These are phyloP conservation scores for Ariopsis seemanni DNA, from an alignment of 2,113 vertebrate genomes.

Conservation along the genomic window DNA sequence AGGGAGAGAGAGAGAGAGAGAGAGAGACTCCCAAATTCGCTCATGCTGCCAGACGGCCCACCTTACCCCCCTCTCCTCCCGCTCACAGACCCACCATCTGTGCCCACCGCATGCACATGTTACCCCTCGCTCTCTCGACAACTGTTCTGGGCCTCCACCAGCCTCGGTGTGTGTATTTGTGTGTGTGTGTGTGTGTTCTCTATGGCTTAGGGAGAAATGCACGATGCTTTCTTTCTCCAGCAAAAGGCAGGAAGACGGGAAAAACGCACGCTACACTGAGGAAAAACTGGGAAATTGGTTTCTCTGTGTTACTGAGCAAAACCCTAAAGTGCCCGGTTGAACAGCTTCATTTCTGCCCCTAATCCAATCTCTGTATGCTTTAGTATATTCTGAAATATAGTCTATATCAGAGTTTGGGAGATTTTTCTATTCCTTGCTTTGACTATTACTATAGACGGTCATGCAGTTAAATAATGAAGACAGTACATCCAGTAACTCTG, in stretches of 20 bases:
- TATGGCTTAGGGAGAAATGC: slow-evolving; percentile 65
- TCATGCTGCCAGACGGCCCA: slow-evolving; percentile 89
- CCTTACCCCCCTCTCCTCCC: slow-evolving; percentile 79
- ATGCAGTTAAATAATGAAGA: neutral
- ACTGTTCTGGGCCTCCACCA: slow-evolving; percentile 83
- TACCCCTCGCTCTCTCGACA: slow-evolving; percentile 80
- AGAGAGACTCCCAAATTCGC: slow-evolving; percentile 80
- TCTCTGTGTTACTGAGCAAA: slow-evolving; percentile 31
- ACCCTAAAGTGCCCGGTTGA: slow-evolving; percentile 51
- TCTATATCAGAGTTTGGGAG: too few relatives aligned
- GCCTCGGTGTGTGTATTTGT: slow-evolving; percentile 43
- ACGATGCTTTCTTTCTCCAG: slow-evolving; percentile 67
- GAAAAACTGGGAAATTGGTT: slow-evolving; percentile 27
- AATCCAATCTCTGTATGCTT: neutral
- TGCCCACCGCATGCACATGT: slow-evolving; percentile 88
- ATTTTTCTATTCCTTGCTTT: neutral
- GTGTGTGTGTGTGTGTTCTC: slow-evolving; percentile 41
- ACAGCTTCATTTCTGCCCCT: neutral
- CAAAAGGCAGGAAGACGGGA: slow-evolving; percentile 62
- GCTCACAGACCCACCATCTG: slow-evolving; percentile 90
- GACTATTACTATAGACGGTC: neutral
- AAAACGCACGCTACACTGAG: slow-evolving; percentile 69
- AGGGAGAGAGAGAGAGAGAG: slow-evolving; percentile 55
- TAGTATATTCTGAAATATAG: neutral
- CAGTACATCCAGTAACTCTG: neutral